phyloP scores from a whole-genome alignment of 2,888 invertebrate species.

The Nemotelus nigrinus region DNA sequence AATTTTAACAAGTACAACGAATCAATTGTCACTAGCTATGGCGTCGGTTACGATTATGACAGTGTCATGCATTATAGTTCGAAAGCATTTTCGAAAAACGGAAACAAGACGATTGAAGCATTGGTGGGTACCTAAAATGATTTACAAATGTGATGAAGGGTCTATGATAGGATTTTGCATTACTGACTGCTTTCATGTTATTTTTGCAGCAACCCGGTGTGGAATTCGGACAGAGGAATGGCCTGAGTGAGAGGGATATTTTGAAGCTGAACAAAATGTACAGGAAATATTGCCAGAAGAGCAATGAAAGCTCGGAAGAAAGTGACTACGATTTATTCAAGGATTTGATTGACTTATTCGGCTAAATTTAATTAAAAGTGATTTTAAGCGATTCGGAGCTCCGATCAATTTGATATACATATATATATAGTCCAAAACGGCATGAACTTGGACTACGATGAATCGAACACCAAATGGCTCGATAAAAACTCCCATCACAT shows the following conservation, averaged over 20 bases:
- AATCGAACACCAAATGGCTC: too few relatives aligned
- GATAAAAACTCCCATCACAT: too few relatives aligned
- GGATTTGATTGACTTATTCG: constrained; percentile 26
- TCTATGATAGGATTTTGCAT: background rate
- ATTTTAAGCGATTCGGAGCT: background rate
- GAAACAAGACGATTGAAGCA: constrained; percentile 73
- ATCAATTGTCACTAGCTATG: constrained; percentile 73
- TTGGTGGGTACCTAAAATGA: constrained; percentile 58
- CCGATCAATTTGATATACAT: too few relatives aligned
- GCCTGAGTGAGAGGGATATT: constrained; percentile 67
- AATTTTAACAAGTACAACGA: constrained; percentile 75
- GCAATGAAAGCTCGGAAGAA: constrained; percentile 1
- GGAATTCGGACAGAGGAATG: constrained; percentile 67
- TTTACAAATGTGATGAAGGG: background rate
- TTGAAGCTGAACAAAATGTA: constrained; percentile 68
- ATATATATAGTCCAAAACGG: too few relatives aligned
- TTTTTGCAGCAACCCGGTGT: constrained; percentile 56
- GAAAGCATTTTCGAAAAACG: constrained; percentile 75
- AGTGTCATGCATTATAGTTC: constrained; percentile 80
- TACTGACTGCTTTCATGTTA: constrained; percentile 2
- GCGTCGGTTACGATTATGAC: constrained; percentile 74
- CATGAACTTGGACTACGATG: too few relatives aligned
- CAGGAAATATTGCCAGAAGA: constrained; percentile 60
- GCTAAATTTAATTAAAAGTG: background rate
- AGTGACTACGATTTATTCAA: constrained; percentile 13